Conservation (phyloP, 1,140 invertebrate species). For the Drosophila tani region DNA sequence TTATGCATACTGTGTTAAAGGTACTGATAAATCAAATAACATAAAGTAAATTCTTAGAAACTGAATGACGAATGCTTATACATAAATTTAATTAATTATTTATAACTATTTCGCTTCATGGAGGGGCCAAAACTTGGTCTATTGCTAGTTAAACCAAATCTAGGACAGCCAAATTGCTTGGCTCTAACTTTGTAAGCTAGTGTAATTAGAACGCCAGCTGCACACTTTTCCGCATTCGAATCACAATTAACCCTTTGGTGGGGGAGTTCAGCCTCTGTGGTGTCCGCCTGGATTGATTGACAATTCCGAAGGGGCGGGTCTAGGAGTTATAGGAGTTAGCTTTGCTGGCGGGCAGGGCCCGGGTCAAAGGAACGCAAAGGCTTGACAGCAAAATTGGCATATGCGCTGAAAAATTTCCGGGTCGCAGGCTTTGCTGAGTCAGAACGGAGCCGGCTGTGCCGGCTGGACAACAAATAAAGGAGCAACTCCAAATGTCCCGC, state of each 20-base stretch:
- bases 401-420: conserved; percentile 75
- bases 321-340: not conserved
- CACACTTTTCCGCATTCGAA: conserved; percentile 65
- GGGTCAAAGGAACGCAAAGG: conserved; percentile 56
- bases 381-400: conserved; percentile 76
- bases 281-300: conserved; percentile 48
- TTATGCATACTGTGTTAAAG: no score
- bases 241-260: conserved; percentile 65
- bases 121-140: not conserved
- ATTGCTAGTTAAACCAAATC: not conserved
- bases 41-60: no score
- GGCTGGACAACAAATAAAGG: conserved; percentile 67
- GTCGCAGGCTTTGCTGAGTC: conserved; percentile 26
- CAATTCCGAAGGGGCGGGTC: conserved; percentile 29
- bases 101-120: no score
- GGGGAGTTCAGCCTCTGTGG: conserved; percentile 5
- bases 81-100: no score
- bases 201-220: conserved; percentile 60
- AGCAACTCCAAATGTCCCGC: conserved; percentile 30
- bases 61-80: no score
- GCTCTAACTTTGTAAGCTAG: not conserved
- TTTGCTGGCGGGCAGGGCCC: conserved; percentile 3
- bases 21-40: no score
- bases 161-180: not conserved
- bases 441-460: conserved; percentile 12